phyloP scores from a whole-genome alignment of 2,797 vertebrate genomes.

The Spheniscus humboldti region DNA sequence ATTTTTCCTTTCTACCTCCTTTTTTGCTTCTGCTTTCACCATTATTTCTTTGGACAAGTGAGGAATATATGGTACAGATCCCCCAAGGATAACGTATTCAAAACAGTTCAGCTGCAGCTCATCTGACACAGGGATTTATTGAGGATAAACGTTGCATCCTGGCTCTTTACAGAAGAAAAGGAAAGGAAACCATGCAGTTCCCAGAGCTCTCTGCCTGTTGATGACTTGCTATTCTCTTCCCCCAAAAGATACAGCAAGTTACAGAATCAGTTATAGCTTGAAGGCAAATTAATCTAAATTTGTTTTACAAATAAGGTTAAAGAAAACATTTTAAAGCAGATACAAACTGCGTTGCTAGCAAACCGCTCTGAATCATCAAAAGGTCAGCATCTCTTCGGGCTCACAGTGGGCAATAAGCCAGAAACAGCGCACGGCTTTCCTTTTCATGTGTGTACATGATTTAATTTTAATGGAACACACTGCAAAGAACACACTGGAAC shows the following conservation, averaged over 20 bases:
- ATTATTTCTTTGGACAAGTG: neutral
- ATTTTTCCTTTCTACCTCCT: neutral
- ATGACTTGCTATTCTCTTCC: neutral
- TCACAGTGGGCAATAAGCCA: neutral
- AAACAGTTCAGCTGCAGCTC: neutral
- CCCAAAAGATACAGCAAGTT: neutral
- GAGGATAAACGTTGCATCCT: neutral
- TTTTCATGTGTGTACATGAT: neutral
- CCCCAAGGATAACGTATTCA: neutral
- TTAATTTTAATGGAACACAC: neutral
- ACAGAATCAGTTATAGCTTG: neutral
- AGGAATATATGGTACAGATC: neutral
- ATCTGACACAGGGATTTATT: neutral
- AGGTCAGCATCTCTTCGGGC: neutral
- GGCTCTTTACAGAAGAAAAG: neutral
- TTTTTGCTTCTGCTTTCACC: neutral
- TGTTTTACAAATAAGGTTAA: constrained; percentile 32
- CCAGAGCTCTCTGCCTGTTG: neutral
- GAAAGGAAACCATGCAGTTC: neutral
- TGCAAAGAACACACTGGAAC: neutral
- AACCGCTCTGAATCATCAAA: neutral
- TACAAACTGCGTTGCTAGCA: neutral
- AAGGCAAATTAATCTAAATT: neutral
- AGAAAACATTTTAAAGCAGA: constrained; percentile 24
- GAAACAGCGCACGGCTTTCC: neutral